phyloP scores from a whole-genome alignment of 1,140 invertebrate genomes.

The Drosophila yakuba region DNA sequence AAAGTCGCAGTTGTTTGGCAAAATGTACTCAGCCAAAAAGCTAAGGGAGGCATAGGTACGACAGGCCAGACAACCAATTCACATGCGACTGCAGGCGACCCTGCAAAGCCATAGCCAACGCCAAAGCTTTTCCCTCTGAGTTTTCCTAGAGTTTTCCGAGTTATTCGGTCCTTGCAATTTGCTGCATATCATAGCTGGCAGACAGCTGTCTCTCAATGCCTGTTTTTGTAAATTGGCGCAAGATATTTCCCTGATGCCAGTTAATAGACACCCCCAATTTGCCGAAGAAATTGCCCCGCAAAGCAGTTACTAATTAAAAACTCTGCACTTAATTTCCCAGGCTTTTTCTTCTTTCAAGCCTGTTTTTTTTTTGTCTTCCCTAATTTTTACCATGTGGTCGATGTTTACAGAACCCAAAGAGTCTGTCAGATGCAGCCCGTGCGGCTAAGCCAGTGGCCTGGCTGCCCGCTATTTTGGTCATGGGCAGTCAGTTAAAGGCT shows the following conservation, averaged over 20 bases:
- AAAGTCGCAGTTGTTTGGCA: constrained; percentile 36
- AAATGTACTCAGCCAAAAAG: constrained; percentile 48
- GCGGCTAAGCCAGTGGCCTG: constrained; percentile 66
- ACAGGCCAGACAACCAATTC: constrained; percentile 75
- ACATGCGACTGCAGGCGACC: constrained; percentile 61
- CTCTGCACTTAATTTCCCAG: constrained; percentile 48
- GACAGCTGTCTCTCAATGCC: constrained; percentile 41
- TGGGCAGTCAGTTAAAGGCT: constrained; percentile 74
- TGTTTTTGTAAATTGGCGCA: constrained; percentile 55
- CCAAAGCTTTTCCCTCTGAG: constrained; percentile 6
- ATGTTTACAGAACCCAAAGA: constrained; percentile 13
- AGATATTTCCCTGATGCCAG: constrained; percentile 38
- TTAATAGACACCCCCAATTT: constrained; percentile 46
- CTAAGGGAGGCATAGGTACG: constrained; percentile 27
- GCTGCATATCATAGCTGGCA: constrained; percentile 61
- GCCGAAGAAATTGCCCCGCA: constrained; percentile 18
- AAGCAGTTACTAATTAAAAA: constrained; percentile 68
- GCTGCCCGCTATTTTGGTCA: constrained; percentile 37
- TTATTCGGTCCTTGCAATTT: constrained; percentile 57
- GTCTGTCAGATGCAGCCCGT: constrained; percentile 23
- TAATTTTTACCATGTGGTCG: background rate
- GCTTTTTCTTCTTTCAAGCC: constrained; percentile 1
- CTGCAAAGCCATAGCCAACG: constrained; percentile 13
- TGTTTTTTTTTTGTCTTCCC: too few relatives aligned
- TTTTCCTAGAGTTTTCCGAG: constrained; percentile 9